Evolutionary conservation across 1,140 invertebrate species (phyloP), one percentile per base, ranked within the genome.

Genomic region (Piezodorus guildinii): DNA sequence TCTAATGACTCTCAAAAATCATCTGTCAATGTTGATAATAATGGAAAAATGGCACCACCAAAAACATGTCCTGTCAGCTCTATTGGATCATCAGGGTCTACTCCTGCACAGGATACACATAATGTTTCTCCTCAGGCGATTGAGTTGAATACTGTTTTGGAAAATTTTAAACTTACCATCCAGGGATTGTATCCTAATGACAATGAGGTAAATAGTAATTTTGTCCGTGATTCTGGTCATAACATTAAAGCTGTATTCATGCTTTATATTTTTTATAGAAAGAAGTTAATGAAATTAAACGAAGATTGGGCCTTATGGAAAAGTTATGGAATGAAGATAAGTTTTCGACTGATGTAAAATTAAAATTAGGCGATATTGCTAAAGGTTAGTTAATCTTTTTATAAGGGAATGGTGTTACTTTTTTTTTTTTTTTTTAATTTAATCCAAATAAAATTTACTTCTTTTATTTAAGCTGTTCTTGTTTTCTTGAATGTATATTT

Each of bases 321-420:
- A 64, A 63, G n/a, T 70, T 74, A 67, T 79, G 77, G 76, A 60
- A 69, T 6, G 75, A 77, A 51, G 71, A 73, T 59, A 77, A 77
- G 72, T 65, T 79, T 15, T 71, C 72, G 58, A 14, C 59, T 45
- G 27, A 56, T 27, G 64, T 79, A 62, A 71, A 73, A 14, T 62
- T 63, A 17, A 76, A 72, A 66, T 25, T 79, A 54, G 63, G 73
- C 14, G 65, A 72, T 52, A 71, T 79, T 59, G 74, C 74, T 19
- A 60, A 73, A 73, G 77, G 77, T 78, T 23, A 66, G 15, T n/a
- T n/a, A 46, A 46, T 4, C n/a, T n/a, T n/a, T n/a, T n/a, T n/a
- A n/a, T n/a, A n/a, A n/a, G n/a, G n/a, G n/a, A n/a, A n/a, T n/a
- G n/a, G n/a, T n/a, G n/a, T n/a, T n/a, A n/a, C n/a, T n/a, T n/a